phyloP scores from a whole-genome alignment of 2,113 vertebrate genomes.

The Actenoides hombroni region DNA sequence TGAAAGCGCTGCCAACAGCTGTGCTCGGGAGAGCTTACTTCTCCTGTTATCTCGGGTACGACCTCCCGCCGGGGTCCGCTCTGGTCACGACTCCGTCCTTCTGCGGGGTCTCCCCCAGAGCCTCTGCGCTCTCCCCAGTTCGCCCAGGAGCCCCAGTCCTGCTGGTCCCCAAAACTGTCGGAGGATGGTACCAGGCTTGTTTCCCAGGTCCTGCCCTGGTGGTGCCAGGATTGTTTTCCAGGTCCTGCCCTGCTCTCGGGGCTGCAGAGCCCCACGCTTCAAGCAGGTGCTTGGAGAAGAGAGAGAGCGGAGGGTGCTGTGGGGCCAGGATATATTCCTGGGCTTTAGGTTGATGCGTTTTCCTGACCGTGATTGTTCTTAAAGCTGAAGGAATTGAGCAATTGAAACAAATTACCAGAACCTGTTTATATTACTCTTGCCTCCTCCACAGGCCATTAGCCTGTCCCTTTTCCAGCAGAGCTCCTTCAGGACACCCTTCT shows the following conservation, averaged over 20 bases:
- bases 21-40: background rate
- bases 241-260: rapidly evolving
- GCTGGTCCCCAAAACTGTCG: background rate
- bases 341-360: background rate
- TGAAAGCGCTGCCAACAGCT: background rate
- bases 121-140: rapidly evolving
- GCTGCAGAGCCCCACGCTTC: background rate
- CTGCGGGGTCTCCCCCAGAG: rapidly evolving
- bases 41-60: rapidly evolving
- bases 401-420: background rate
- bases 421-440: background rate
- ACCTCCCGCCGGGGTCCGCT: background rate
- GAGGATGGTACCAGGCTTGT: background rate
- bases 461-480: background rate
- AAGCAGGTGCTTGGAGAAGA: background rate
- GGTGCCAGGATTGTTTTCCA: background rate
- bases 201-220: background rate
- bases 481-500: background rate
- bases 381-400: background rate
- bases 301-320: background rate
- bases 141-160: rapidly evolving
- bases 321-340: background rate
- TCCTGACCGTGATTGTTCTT: background rate
- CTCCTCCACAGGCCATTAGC: background rate
- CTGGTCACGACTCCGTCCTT: rapidly evolving